These are phyloP conservation scores for Cancer borealis DNA, from an alignment of 2,888 invertebrate genomes.

Conservation along the genomic window DNA sequence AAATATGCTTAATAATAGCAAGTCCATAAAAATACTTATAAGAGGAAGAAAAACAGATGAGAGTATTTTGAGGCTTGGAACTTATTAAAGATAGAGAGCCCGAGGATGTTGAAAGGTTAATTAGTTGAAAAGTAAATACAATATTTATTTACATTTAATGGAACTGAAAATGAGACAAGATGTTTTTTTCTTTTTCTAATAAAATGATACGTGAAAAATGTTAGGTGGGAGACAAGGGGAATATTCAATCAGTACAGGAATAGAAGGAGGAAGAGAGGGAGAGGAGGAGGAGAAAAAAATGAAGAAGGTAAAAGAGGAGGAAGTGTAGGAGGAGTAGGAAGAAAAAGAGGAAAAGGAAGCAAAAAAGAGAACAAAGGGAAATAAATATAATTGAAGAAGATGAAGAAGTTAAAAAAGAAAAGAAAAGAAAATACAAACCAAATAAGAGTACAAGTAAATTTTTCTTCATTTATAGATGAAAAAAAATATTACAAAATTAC, in stretches of 20 bases:
- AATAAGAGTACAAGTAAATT: too few species aligned
- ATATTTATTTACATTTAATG: not conserved
- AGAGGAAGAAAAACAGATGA: not conserved
- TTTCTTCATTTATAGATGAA: not conserved
- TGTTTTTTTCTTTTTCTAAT: not conserved
- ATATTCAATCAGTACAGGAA: not conserved
- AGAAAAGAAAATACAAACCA: not conserved
- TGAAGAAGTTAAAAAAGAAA: not conserved
- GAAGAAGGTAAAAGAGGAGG: not conserved
- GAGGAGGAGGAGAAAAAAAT: not conserved
- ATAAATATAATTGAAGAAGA: not conserved
- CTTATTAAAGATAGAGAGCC: not conserved
- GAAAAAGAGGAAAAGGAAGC: not conserved
- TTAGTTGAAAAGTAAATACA: not conserved
- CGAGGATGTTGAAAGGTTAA: not conserved
- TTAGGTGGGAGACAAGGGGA: not conserved
- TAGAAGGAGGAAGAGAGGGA: slow-evolving; percentile 8
- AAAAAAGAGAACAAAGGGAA: not conserved
- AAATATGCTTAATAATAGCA: not conserved
- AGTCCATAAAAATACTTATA: not conserved
- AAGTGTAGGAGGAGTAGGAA: not conserved
- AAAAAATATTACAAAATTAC: not conserved
- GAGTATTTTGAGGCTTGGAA: not conserved
- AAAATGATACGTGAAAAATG: not conserved
- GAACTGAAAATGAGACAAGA: not conserved